Evolutionary conservation across 2,888 invertebrate species (phyloP).

Genomic region (Heliconius hortense): DNA sequence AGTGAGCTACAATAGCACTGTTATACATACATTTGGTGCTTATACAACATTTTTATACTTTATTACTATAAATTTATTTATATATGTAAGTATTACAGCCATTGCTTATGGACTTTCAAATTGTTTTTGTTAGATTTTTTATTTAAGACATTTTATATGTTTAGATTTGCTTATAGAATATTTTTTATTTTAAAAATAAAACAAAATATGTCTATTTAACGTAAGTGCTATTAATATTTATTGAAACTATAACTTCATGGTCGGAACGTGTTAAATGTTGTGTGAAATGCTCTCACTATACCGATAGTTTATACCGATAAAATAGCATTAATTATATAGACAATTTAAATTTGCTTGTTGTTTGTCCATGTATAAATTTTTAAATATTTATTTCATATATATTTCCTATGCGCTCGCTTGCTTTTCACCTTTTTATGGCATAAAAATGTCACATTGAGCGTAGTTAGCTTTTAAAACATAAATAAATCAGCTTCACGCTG

Average conservation of each 20-base stretch:
- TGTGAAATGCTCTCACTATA: constrained; percentile 1
- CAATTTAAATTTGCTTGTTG: not conserved
- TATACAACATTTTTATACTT: constrained; percentile 6
- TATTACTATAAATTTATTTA: too few species aligned
- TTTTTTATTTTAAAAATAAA: not conserved
- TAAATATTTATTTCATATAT: not conserved
- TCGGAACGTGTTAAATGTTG: constrained; percentile 11
- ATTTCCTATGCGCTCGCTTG: not conserved
- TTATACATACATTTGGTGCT: constrained; percentile 18
- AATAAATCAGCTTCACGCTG: too few species aligned
- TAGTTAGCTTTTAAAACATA: not conserved
- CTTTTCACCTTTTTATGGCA: not conserved
- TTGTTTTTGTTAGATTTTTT: too few species aligned
- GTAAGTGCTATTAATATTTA: not conserved
- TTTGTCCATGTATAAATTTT: not conserved
- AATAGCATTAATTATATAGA: not conserved
- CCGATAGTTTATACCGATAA: not conserved
- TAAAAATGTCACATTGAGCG: not conserved
- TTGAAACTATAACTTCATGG: not conserved
- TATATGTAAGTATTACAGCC: not conserved
- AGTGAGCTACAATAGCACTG: constrained; percentile 13
- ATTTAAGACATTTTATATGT: not conserved
- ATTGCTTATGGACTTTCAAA: not conserved
- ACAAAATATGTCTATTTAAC: not conserved
- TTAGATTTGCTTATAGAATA: not conserved